Evolutionary conservation across 2,797 vertebrate genomes (phyloP).

Genomic region (Anolis apletophallus): DNA sequence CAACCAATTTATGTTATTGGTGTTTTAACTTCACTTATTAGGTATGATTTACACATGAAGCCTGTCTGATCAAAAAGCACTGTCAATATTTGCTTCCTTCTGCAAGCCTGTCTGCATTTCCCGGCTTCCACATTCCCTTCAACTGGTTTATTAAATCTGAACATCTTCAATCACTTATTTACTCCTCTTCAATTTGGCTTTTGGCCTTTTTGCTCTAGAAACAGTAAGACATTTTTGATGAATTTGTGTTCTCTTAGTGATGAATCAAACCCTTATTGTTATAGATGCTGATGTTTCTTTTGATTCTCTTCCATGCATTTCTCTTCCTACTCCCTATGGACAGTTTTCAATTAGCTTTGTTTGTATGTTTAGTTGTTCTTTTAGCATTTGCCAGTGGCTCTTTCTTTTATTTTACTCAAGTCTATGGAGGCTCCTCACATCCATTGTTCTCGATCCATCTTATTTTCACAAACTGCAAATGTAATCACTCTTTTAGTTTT

Average conservation of each 20-base stretch:
- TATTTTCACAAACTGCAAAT: background rate
- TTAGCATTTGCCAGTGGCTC: background rate
- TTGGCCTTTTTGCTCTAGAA: background rate
- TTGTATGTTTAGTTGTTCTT: constrained; percentile 3
- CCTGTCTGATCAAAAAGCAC: background rate
- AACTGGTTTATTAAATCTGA: background rate
- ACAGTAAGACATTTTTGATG: background rate
- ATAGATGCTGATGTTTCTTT: background rate
- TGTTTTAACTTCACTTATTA: background rate
- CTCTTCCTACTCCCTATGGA: background rate
- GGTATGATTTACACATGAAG: background rate
- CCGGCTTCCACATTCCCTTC: background rate
- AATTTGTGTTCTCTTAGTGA: background rate
- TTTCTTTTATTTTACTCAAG: background rate
- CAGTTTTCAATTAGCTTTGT: background rate
- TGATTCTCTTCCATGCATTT: background rate
- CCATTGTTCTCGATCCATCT: background rate
- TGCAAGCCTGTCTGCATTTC: background rate
- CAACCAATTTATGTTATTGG: background rate
- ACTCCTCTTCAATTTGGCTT: background rate
- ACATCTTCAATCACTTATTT: background rate
- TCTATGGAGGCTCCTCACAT: background rate
- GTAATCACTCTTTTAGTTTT: background rate
- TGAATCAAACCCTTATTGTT: background rate
- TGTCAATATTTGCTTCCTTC: background rate